Evolutionary conservation across 2,888 invertebrate genomes (phyloP).

Genomic region (Parnassius smintheus): DNA sequence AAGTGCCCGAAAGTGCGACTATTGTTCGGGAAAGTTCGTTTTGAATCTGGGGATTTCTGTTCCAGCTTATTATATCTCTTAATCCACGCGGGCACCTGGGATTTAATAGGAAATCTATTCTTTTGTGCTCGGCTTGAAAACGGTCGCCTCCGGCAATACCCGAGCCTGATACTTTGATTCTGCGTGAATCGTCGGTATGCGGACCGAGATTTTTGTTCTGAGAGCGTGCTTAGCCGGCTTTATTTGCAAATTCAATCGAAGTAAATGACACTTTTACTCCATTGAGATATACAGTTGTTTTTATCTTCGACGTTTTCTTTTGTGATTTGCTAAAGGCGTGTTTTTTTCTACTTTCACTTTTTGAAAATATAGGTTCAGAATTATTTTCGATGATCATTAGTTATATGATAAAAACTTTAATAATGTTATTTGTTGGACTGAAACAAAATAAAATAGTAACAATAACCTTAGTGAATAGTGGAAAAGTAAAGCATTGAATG

Average conservation of each 20-base stretch:
- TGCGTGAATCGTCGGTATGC: conserved; percentile 8
- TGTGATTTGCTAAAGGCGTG: no score
- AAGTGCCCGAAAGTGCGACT: conserved; percentile 46
- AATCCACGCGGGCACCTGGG: conserved; percentile 42
- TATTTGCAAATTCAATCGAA: conserved; percentile 9
- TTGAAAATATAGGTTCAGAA: no score
- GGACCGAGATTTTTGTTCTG: conserved; percentile 7
- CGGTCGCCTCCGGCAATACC: conserved; percentile 18
- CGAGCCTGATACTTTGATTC: conserved; percentile 28
- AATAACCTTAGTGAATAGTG: no score
- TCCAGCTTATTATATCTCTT: conserved; percentile 45
- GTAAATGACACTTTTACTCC: background rate
- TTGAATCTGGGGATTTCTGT: conserved; percentile 39
- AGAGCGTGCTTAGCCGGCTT: conserved; percentile 9
- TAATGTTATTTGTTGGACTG: no score
- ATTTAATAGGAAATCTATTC: conserved; percentile 37
- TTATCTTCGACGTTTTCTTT: no score
- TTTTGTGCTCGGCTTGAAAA: conserved; percentile 28
- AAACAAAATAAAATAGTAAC: no score
- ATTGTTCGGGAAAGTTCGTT: conserved; percentile 49
- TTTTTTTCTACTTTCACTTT: no score
- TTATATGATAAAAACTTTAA: no score
- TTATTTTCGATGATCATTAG: no score
- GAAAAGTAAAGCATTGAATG: no score
- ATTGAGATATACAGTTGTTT: background rate